These are phyloP conservation scores for Uloborus plumipes DNA, from an alignment of 2,888 invertebrate genomes.

Conservation along the genomic window DNA sequence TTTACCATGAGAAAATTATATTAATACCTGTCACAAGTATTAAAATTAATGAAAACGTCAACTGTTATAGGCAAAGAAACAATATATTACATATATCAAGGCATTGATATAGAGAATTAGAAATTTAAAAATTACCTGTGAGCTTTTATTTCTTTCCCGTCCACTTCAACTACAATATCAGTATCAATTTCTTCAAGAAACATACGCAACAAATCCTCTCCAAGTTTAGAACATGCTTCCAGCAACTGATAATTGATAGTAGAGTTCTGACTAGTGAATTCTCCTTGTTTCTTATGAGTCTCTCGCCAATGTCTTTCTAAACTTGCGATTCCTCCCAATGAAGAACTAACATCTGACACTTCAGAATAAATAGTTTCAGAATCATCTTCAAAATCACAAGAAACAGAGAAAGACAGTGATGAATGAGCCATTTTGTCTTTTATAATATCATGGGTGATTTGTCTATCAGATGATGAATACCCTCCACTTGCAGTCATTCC, in stretches of 20 bases:
- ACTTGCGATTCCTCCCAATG: slow-evolving; percentile 41
- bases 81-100: background rate
- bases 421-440: slow-evolving; percentile 43
- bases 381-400: slow-evolving; percentile 63
- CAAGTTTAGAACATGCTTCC: slow-evolving; percentile 77
- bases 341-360: slow-evolving; percentile 64
- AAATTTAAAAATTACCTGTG: slow-evolving; percentile 77
- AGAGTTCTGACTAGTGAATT: slow-evolving; percentile 19
- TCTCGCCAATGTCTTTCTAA: slow-evolving; percentile 44
- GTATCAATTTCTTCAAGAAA: slow-evolving; percentile 91
- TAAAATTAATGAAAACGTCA: no score
- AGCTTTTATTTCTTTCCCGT: slow-evolving; percentile 85
- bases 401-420: slow-evolving; percentile 33
- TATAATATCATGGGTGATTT: slow-evolving; percentile 12
- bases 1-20: no score
- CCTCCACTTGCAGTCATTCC: slow-evolving; percentile 36
- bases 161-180: slow-evolving; percentile 87
- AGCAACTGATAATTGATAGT: slow-evolving; percentile 36
- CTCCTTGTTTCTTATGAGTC: slow-evolving; percentile 43
- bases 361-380: slow-evolving; percentile 65
- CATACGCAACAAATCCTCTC: slow-evolving; percentile 90
- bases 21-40: no score
- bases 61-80: no score
- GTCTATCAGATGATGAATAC: slow-evolving; percentile 39
- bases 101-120: background rate